Evolutionary conservation across 2,888 invertebrate species (phyloP), one percentile per base, ranked within the genome.

Genomic region (Suillia variegata): DNA sequence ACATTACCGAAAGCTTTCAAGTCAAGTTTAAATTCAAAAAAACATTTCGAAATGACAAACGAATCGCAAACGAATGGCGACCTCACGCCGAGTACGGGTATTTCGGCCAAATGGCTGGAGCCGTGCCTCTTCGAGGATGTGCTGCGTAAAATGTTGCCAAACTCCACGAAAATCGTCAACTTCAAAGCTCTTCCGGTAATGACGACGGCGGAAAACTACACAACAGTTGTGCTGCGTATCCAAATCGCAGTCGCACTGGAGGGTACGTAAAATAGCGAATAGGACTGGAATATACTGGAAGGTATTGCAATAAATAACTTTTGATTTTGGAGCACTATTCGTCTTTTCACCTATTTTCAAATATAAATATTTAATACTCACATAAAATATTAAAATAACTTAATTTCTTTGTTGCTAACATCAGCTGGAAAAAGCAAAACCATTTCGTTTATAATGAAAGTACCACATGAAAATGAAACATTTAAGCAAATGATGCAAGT

Each of bases 191-290:
- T 42, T 6, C 63, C 62, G 1, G 78, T 75, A 6, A 55, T 65
- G 2, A 67, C 62, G 2, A 66, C 71, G 0, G 80, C 78, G 0
- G 80, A 81, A 59, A 80, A 80, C 58, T 80, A 74, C 63, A 65
- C 73, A 13, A 78, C 79, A 0, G 50, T 75, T 2, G 75, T 80
- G 74, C 48, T 77, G 22, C 68, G 79, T 8, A 21, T 75, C 2
- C 53, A 64, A 15, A 64, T 79, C 13, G 72, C 71, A 1, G 56
- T 76, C 10, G 71, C 76, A 48, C 55, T 77, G 10, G 58, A 69
- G 20, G 70, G 80, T 79, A 53, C 26, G 26, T 26, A 10, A 26
- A 26, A 26, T 26, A 26, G 26, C n/a, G n/a, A n/a, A n/a, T n/a
- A n/a, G n/a, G n/a, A n/a, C n/a, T n/a, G n/a, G n/a, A n/a, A n/a